These are phyloP conservation scores for Hedychridium roseum DNA, from an alignment of 2,888 invertebrate genomes.

Conservation along the genomic window DNA sequence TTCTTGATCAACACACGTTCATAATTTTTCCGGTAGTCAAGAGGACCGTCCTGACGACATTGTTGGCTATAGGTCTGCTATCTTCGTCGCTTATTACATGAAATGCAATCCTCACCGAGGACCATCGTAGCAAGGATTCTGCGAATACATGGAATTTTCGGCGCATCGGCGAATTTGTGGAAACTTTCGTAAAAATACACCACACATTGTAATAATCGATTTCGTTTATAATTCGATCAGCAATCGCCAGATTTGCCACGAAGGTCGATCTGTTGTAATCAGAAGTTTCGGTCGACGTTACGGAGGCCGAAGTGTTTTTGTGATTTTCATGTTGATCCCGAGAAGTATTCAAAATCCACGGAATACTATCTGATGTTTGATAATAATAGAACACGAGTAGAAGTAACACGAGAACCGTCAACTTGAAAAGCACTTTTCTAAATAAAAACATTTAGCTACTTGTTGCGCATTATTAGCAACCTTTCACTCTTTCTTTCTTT, in stretches of 20 bases:
- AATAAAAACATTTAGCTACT: slow-evolving; percentile 58
- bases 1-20: slow-evolving; percentile 63
- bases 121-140: slow-evolving; percentile 64
- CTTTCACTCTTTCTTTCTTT: not conserved
- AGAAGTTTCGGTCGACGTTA: slow-evolving; percentile 14
- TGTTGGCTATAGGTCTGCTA: slow-evolving; percentile 68
- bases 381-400: slow-evolving; percentile 56
- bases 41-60: slow-evolving; percentile 62
- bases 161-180: slow-evolving; percentile 65
- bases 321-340: slow-evolving; percentile 31
- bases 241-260: not conserved
- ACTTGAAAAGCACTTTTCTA: slow-evolving; percentile 55
- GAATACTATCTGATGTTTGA: slow-evolving; percentile 48
- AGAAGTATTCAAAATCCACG: slow-evolving; percentile 30
- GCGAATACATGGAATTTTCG: slow-evolving; percentile 66
- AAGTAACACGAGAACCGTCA: slow-evolving; percentile 46
- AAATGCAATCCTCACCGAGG: slow-evolving; percentile 67
- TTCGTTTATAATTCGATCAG: slow-evolving; percentile 11
- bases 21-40: slow-evolving; percentile 54
- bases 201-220: slow-evolving; percentile 64
- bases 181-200: slow-evolving; percentile 70
- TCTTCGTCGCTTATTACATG: slow-evolving; percentile 72
- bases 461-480: slow-evolving; percentile 34
- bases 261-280: slow-evolving; percentile 1
- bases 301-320: slow-evolving; percentile 39